Conservation (phyloP, 1,140 invertebrate species). For the Panulirus ornatus region DNA sequence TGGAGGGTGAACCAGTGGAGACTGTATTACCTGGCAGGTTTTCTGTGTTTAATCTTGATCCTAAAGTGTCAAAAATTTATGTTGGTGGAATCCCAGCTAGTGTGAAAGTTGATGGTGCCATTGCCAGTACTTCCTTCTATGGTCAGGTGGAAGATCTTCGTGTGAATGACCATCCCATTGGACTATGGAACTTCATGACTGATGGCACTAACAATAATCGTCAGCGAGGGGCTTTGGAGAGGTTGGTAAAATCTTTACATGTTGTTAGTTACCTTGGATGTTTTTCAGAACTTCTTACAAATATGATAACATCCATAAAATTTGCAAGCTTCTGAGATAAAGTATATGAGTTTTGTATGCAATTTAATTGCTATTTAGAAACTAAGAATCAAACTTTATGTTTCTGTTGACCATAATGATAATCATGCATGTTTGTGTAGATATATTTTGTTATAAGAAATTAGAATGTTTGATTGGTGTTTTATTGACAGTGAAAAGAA, state of each 20-base stretch:
- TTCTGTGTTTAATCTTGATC: constrained; percentile 92
- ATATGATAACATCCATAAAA: too few relatives aligned
- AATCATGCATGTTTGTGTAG: too few relatives aligned
- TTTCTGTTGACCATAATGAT: too few relatives aligned
- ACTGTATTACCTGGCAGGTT: constrained; percentile 83
- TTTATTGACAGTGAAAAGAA: too few relatives aligned
- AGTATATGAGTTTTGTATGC: too few relatives aligned
- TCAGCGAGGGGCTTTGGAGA: constrained; percentile 83
- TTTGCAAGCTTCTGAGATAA: too few relatives aligned
- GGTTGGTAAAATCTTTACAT: constrained; percentile 80
- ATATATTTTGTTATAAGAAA: too few relatives aligned
- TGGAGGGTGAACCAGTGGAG: constrained; percentile 82
- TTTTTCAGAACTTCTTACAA: too few relatives aligned
- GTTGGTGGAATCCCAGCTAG: constrained; percentile 69
- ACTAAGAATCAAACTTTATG: too few relatives aligned
- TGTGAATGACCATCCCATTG: constrained; percentile 92
- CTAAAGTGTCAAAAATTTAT: constrained; percentile 77
- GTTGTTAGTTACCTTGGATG: too few relatives aligned
- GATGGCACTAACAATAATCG: constrained; percentile 85
- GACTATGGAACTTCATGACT: constrained; percentile 94
- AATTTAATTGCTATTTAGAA: too few relatives aligned
- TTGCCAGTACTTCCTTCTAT: constrained; percentile 88
- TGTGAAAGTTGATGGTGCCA: constrained; percentile 71
- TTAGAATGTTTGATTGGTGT: too few relatives aligned
- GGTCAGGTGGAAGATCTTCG: constrained; percentile 94